Base-by-base conservation (phyloP, 1,140 invertebrate genomes). In the Acromyrmex echinatior region DNA sequence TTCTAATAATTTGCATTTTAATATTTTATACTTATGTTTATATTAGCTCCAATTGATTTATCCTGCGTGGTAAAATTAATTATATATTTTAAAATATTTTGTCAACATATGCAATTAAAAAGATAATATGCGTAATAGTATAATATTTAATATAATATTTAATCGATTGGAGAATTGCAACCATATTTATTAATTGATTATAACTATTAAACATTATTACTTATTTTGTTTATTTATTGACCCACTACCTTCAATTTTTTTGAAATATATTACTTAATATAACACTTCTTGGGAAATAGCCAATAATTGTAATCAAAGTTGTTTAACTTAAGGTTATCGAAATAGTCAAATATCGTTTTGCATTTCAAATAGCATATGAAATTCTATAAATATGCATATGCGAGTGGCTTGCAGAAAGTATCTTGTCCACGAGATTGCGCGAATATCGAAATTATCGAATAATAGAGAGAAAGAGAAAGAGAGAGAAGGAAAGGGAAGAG, bases 301-400 rank as follows among this genome's bases (percentile, higher is more conserved):
- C 9, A 68, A 81, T 68, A 68, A 66, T 79, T 5, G 16, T 21
- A 81, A 21, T 70, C 9, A n/a, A 71, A 58, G 16, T 35, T 18
- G 9, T 56, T 39, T 56, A 68, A 71, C 31, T 70, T 70, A 58
- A 81, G 2, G 31, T 70, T 80, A 58, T 58, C 49, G 10, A 35
- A n/a, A 71, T 7, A n/a, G 16, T 3, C 49, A 58, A 81, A 65
- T 58, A 39, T 80, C 31, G 31, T 81, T 80, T 81, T 81, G 78
- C 49, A 81, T 81, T 81, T 70, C 65, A 81, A 70, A 70, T 70
- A 18, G 35, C 4, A 49, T 21, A 28, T 70, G 31, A 58, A 71
- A 81, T 39, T 45, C 21, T 81, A 81, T 81, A 81, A 71, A 81
- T 58, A 81, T 80, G 63, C 49, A 80, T 81, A 70, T 70, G n/a